Percentiles rank a stretch among this genome's conserved stretches.
These are phyloP conservation scores for Pungitius pungitius DNA, from an alignment of 2,113 vertebrate species.

Conservation along the genomic window DNA sequence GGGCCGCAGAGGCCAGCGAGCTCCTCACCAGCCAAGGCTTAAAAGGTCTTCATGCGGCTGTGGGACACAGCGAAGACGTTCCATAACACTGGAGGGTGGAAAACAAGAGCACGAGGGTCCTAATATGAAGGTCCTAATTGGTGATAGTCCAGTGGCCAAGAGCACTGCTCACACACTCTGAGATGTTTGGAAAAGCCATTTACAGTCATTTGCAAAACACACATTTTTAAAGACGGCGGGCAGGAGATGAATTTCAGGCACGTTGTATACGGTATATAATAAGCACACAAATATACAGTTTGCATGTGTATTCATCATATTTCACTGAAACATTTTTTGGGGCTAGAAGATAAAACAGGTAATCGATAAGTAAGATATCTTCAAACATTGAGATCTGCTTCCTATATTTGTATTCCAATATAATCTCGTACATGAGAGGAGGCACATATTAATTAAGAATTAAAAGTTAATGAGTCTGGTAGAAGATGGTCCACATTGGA, in stretches of 20 bases:
- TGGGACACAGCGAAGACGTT: constrained; percentile 74
- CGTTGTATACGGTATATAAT: too few relatives aligned
- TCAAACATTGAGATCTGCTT: not conserved
- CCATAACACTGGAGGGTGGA: constrained; percentile 62
- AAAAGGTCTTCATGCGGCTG: constrained; percentile 67
- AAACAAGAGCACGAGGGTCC: constrained; percentile 57
- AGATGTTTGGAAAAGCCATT: constrained; percentile 70
- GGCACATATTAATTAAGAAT: not conserved
- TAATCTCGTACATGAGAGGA: not conserved
- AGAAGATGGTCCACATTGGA: not conserved
- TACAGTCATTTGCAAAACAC: constrained; percentile 65
- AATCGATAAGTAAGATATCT: not conserved
- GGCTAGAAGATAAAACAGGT: not conserved
- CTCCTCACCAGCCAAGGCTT: constrained; percentile 55
- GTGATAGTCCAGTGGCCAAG: constrained; percentile 65
- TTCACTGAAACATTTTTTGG: not conserved
- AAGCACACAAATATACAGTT: not conserved
- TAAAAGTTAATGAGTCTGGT: not conserved
- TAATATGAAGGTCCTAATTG: constrained; percentile 66
- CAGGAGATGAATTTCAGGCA: constrained; percentile 38
- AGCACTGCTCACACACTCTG: constrained; percentile 39
- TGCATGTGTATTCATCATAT: not conserved
- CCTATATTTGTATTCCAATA: not conserved
- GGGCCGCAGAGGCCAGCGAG: constrained; percentile 51
- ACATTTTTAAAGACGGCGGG: constrained; percentile 44